phyloP scores from a whole-genome alignment of 2,888 invertebrate species.

The Lasioglossum zephyrum region DNA sequence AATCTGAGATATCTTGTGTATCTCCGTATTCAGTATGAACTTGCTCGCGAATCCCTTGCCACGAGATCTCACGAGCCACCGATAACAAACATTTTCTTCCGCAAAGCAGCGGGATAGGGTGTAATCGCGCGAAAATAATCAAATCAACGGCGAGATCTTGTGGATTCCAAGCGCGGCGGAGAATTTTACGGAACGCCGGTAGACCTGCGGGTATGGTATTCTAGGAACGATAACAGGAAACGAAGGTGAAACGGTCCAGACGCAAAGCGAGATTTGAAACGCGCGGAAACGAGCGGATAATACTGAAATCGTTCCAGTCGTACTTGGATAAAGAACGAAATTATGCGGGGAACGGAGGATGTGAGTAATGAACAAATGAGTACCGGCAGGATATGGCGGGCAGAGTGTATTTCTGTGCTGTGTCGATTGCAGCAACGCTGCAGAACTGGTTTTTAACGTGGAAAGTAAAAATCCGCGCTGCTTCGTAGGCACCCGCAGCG shows the following conservation, averaged over 20 bases:
- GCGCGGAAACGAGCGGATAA: slow-evolving; percentile 15
- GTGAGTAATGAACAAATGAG: slow-evolving; percentile 50
- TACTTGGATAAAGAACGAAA: not conserved
- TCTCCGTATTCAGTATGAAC: not conserved
- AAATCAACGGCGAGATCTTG: slow-evolving; percentile 21
- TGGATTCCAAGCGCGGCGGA: slow-evolving; percentile 8
- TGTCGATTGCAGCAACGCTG: slow-evolving; percentile 41
- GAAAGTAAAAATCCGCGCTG: slow-evolving; percentile 57
- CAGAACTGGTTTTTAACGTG: slow-evolving; percentile 63
- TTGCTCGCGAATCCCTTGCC: not conserved
- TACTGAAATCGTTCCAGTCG: not conserved
- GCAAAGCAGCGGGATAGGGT: not conserved
- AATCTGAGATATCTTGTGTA: not conserved
- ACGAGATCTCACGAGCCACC: not conserved
- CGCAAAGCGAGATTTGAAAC: slow-evolving; percentile 10
- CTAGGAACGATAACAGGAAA: slow-evolving; percentile 47
- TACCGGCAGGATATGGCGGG: slow-evolving; percentile 38
- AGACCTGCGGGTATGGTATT: slow-evolving; percentile 9
- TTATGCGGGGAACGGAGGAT: slow-evolving; percentile 43
- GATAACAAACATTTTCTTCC: slow-evolving; percentile 8
- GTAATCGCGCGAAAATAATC: not conserved
- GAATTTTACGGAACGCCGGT: slow-evolving; percentile 15
- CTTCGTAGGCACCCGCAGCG: not conserved
- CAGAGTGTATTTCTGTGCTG: slow-evolving; percentile 15
- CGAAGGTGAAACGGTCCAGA: slow-evolving; percentile 44